Conservation (phyloP, 2,797 vertebrate genomes). For the Hirundo rustica region DNA sequence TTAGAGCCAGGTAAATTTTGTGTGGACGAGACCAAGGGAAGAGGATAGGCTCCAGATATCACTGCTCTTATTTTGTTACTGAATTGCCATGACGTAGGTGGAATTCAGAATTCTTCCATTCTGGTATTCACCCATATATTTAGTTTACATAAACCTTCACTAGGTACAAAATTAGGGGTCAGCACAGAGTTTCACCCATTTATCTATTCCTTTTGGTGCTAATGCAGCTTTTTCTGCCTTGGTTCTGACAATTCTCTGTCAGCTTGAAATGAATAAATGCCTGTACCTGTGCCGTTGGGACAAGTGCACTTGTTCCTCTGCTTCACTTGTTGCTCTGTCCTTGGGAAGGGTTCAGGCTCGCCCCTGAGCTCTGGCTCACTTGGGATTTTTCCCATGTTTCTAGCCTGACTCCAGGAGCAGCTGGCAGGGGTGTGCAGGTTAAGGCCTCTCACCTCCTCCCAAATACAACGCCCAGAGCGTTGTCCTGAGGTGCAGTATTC, state of each 20-base stretch:
- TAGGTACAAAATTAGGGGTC: fast-evolving
- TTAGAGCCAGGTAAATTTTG: neutral
- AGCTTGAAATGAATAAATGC: neutral
- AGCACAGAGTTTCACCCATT: neutral
- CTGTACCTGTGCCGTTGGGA: fast-evolving
- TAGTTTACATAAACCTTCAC: fast-evolving
- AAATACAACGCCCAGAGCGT: fast-evolving
- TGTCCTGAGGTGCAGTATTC: fast-evolving
- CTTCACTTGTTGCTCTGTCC: neutral
- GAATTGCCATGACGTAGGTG: neutral
- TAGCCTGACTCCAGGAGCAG: neutral
- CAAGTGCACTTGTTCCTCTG: fast-evolving
- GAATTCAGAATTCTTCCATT: neutral
- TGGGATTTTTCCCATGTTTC: fast-evolving
- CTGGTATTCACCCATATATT: fast-evolving
- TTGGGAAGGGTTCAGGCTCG: neutral
- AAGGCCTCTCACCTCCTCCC: neutral
- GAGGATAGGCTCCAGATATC: neutral
- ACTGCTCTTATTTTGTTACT: neutral
- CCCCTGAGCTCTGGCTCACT: neutral
- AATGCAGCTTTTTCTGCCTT: neutral
- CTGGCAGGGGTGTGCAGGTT: neutral
- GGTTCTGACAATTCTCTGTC: neutral
- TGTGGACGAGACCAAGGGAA: neutral
- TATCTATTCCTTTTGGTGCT: neutral